These are phyloP conservation scores for Meles meles DNA, from an alignment of 2,113 vertebrate genomes.

Conservation along the genomic window DNA sequence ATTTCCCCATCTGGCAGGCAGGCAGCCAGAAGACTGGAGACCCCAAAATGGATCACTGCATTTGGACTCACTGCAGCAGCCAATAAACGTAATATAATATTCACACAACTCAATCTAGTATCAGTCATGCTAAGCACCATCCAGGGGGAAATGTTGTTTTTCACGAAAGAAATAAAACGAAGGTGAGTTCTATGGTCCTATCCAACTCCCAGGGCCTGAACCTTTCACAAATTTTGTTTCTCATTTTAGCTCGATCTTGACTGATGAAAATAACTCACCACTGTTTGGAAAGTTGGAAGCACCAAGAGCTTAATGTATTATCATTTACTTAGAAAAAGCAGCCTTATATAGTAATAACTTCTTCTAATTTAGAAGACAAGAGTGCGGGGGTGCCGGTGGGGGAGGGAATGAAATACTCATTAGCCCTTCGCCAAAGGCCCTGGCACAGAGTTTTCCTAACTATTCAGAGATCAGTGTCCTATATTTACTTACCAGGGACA, in stretches of 20 bases:
- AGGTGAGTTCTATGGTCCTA: background rate
- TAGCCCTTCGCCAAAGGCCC: background rate
- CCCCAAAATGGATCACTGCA: background rate
- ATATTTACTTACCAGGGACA: conserved; percentile 42
- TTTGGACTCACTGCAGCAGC: background rate
- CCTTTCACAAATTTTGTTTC: background rate
- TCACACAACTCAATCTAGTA: background rate
- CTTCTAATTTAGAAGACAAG: conserved; percentile 39
- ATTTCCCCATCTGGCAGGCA: background rate
- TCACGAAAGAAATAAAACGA: background rate
- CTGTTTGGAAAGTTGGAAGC: conserved; percentile 14
- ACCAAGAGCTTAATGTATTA: background rate
- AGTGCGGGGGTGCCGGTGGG: background rate
- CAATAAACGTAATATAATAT: background rate
- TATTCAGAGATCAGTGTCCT: conserved; percentile 23
- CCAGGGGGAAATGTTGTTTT: background rate
- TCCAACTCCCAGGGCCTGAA: background rate
- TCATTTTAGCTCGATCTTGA: conserved; percentile 20
- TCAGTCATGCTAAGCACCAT: background rate
- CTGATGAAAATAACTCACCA: conserved; percentile 43
- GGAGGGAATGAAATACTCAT: background rate
- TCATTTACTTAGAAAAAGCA: conserved; percentile 47
- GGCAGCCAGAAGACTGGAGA: background rate
- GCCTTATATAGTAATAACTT: conserved; percentile 37
- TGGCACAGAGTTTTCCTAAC: conserved; percentile 8